These are phyloP conservation scores for Notocelia uddmanniana DNA, from an alignment of 2,888 invertebrate genomes.

Conservation along the genomic window DNA sequence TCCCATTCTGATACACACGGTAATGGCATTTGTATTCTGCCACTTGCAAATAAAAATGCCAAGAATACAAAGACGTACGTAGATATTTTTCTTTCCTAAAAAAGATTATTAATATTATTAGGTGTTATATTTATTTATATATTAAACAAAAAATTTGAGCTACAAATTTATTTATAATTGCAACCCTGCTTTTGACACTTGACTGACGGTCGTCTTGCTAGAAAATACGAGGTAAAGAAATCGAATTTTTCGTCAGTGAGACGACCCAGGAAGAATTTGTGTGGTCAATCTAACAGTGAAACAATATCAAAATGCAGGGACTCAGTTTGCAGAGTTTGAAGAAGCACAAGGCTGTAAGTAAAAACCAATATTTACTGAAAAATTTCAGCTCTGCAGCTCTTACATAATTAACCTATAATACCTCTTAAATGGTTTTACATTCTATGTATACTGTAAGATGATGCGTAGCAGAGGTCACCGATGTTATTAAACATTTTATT, in stretches of 20 bases:
- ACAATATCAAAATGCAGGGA: slow-evolving; percentile 88
- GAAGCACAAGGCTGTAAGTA: slow-evolving; percentile 92
- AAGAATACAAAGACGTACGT: neutral
- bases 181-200: slow-evolving; percentile 37
- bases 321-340: slow-evolving; percentile 88
- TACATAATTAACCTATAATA: slow-evolving; percentile 81
- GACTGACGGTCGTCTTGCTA: slow-evolving; percentile 8
- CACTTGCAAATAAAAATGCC: neutral
- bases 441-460: slow-evolving; percentile 40
- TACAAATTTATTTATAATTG: neutral
- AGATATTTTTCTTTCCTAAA: neutral
- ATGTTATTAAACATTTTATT: slow-evolving; percentile 31
- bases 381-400: slow-evolving; percentile 59
- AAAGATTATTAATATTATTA: neutral
- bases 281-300: slow-evolving; percentile 21
- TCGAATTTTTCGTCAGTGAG: slow-evolving; percentile 33
- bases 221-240: slow-evolving; percentile 3
- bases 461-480: slow-evolving; percentile 35
- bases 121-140: neutral
- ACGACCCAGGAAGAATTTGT: slow-evolving; percentile 33
- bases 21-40: slow-evolving; percentile 17
- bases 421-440: slow-evolving; percentile 38
- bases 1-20: slow-evolving; percentile 8
- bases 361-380: slow-evolving; percentile 31
- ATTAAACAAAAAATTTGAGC: neutral